Evolutionary conservation across 2,113 vertebrate species (phyloP).

Genomic region (Herpailurus yagouaroundi): DNA sequence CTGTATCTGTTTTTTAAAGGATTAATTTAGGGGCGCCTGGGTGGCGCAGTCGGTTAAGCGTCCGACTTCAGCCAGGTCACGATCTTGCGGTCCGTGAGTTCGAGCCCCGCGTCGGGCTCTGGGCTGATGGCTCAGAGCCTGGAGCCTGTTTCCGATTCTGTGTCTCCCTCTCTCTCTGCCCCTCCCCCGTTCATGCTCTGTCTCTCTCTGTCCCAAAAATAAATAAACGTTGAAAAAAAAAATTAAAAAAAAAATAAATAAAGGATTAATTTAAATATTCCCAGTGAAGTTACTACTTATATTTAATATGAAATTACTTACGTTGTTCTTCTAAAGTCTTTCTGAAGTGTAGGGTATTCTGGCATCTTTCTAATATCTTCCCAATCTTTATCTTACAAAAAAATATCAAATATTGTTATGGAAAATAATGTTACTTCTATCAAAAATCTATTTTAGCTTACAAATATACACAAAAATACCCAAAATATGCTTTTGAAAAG

Average conservation of each 20-base stretch:
- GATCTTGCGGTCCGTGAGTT: too few species aligned
- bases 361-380: slow-evolving; percentile 99
- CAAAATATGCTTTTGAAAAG: slow-evolving; percentile 38
- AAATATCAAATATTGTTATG: slow-evolving; percentile 67
- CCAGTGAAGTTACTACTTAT: neutral
- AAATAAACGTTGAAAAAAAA: too few species aligned
- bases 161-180: too few species aligned
- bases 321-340: slow-evolving; percentile 99
- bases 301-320: slow-evolving; percentile 85
- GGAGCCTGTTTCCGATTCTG: too few species aligned
- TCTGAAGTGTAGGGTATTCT: slow-evolving; percentile 98
- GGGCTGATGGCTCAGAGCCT: too few species aligned
- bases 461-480: slow-evolving; percentile 38
- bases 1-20: slow-evolving; percentile 16
- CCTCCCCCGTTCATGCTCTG: too few species aligned
- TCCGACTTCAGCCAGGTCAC: too few species aligned
- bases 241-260: too few species aligned
- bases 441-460: slow-evolving; percentile 38
- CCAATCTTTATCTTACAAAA: slow-evolving; percentile 97
- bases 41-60: too few species aligned
- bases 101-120: too few species aligned
- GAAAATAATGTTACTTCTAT: slow-evolving; percentile 42
- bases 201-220: too few species aligned
- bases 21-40: too few species aligned
- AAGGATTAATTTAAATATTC: slow-evolving; percentile 28